A percentile compares a stretch with the other conserved stretches of the same genome.
Conservation (phyloP, 2,888 invertebrate species). For the Drosophila nr. perissopoda region DNA sequence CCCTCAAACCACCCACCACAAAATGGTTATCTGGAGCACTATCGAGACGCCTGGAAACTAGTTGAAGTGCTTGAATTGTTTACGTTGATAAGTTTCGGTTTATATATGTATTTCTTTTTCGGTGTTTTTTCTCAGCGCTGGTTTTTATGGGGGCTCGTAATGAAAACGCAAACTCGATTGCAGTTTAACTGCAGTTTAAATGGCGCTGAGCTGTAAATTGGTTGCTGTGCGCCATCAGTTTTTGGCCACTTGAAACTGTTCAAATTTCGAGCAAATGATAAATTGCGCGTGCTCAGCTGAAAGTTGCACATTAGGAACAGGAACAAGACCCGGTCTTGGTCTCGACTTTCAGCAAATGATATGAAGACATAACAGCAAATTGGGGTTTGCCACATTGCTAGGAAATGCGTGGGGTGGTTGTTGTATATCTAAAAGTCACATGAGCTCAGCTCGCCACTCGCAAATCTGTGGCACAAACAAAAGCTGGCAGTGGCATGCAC, state of each 20-base stretch:
- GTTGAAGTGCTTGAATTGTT: constrained; percentile 76
- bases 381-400: constrained; percentile 42
- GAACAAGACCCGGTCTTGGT: constrained; percentile 4
- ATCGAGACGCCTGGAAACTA: constrained; percentile 74
- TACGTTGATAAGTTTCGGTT: constrained; percentile 72
- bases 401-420: not conserved
- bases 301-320: constrained; percentile 8
- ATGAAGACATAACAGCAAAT: constrained; percentile 73
- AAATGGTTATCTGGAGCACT: constrained; percentile 67
- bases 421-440: constrained; percentile 45
- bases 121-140: not conserved
- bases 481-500: constrained; percentile 46
- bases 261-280: constrained; percentile 55
- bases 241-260: constrained; percentile 56
- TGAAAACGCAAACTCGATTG: constrained; percentile 73
- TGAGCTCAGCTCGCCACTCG: constrained; percentile 45
- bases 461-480: constrained; percentile 56
- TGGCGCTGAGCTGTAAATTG: constrained; percentile 39
- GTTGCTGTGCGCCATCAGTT: constrained; percentile 20
- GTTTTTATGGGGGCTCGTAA: constrained; percentile 68
- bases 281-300: constrained; percentile 40
- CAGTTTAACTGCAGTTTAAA: constrained; percentile 75
- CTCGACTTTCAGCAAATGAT: constrained; percentile 57
- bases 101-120: constrained; percentile 19
- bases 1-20: not conserved